These are phyloP conservation scores for Rhagonycha fulva DNA, from an alignment of 2,888 invertebrate genomes.

Conservation along the genomic window DNA sequence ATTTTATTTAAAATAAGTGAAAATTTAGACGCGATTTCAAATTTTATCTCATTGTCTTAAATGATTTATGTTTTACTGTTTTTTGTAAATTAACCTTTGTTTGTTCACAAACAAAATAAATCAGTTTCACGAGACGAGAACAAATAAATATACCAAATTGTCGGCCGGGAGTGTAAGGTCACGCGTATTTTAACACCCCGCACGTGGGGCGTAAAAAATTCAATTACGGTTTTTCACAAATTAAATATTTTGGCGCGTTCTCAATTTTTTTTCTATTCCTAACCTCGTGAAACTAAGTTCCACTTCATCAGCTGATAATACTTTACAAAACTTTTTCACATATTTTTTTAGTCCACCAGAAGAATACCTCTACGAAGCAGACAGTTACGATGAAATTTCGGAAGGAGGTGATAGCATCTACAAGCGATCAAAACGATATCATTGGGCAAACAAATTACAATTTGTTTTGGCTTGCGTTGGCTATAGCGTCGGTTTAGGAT, in stretches of 20 bases:
- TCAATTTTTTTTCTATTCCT: too few species aligned
- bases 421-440: conserved; percentile 76
- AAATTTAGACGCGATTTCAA: background rate
- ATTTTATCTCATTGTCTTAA: background rate
- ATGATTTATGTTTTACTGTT: background rate
- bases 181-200: background rate
- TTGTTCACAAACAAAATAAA: background rate
- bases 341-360: conserved; percentile 67
- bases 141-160: background rate
- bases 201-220: background rate
- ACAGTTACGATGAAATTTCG: conserved; percentile 73
- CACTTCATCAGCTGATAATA: too few species aligned
- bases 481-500: conserved; percentile 87
- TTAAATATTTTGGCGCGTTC: too few species aligned
- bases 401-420: conserved; percentile 71
- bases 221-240: too few species aligned
- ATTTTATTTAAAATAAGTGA: background rate
- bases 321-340: background rate
- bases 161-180: background rate
- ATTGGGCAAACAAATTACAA: conserved; percentile 88
- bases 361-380: conserved; percentile 74
- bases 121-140: background rate
- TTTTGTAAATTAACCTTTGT: background rate
- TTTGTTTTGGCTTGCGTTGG: conserved; percentile 88
- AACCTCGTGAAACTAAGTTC: too few species aligned